A percentile compares a stretch with the other conserved stretches of the same genome.
phyloP scores from a whole-genome alignment of 2,888 invertebrate species.

The Kryphioiulus occultus region DNA sequence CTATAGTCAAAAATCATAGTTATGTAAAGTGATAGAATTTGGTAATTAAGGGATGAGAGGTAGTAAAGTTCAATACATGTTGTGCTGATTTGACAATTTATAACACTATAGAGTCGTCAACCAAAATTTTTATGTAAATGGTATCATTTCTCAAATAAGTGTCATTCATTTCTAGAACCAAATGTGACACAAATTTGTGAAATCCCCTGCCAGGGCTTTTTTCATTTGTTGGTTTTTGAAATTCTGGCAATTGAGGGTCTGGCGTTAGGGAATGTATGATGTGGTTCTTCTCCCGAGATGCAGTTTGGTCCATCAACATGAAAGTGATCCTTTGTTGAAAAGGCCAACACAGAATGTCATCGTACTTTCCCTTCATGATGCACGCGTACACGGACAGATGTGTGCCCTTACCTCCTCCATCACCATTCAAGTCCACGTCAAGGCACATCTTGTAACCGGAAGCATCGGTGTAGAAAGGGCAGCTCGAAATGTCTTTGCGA shows the following conservation, averaged over 20 bases:
- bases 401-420: neutral
- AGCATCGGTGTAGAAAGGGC: neutral
- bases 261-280: neutral
- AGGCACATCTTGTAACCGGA: conserved; percentile 37
- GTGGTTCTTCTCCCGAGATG: neutral
- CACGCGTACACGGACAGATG: neutral
- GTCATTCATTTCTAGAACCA: neutral
- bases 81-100: no score
- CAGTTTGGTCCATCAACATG: neutral
- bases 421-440: neutral
- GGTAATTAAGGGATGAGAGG: no score
- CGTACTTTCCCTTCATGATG: conserved; percentile 17
- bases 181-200: neutral
- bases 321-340: conserved; percentile 37
- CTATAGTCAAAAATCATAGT: no score
- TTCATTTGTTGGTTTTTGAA: neutral
- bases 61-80: no score
- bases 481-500: neutral
- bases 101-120: no score
- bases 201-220: neutral
- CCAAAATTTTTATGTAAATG: neutral
- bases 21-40: no score
- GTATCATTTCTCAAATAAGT: neutral
- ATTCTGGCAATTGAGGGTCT: neutral
- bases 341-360: conserved; percentile 41